Percentiles rank a stretch among this genome's conserved stretches.
Evolutionary conservation across 2,113 vertebrate genomes (phyloP).

Genomic region (Nestor notabilis): DNA sequence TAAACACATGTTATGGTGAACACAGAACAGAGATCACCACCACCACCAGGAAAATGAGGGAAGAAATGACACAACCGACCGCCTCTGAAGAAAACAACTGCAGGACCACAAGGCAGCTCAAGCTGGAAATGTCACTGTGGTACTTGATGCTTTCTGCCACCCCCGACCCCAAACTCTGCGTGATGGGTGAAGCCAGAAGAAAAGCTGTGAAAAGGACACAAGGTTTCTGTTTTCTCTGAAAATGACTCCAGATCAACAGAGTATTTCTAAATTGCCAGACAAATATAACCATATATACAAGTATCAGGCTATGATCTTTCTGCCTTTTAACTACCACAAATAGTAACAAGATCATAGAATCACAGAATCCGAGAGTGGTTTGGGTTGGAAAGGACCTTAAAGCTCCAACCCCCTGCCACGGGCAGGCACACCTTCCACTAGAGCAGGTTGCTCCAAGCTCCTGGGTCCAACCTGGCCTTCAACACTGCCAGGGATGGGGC

Average conservation of each 20-base stretch:
- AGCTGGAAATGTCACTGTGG: not conserved
- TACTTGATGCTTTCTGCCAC: not conserved
- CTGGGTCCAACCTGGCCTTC: no score
- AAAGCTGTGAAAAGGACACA: not conserved
- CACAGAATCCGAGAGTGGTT: not conserved
- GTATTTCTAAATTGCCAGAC: not conserved
- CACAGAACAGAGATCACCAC: constrained; percentile 11
- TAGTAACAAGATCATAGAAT: not conserved
- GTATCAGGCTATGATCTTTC: not conserved
- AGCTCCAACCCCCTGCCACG: accelerated
- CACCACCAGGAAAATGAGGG: not conserved
- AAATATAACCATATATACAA: not conserved
- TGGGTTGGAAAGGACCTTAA: not conserved
- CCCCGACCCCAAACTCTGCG: not conserved
- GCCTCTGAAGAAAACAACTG: not conserved
- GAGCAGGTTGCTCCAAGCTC: not conserved
- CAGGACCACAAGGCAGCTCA: not conserved
- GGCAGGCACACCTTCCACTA: not conserved
- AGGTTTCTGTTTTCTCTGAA: not conserved
- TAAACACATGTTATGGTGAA: constrained; percentile 59
- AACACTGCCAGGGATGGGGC: no score
- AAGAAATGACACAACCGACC: not conserved
- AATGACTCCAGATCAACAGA: not conserved
- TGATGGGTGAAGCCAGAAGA: not conserved
- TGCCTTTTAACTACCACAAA: not conserved